Percentiles rank a stretch among this genome's conserved stretches.
Conservation (phyloP, 2,113 vertebrate genomes). For the Gadus macrocephalus region DNA sequence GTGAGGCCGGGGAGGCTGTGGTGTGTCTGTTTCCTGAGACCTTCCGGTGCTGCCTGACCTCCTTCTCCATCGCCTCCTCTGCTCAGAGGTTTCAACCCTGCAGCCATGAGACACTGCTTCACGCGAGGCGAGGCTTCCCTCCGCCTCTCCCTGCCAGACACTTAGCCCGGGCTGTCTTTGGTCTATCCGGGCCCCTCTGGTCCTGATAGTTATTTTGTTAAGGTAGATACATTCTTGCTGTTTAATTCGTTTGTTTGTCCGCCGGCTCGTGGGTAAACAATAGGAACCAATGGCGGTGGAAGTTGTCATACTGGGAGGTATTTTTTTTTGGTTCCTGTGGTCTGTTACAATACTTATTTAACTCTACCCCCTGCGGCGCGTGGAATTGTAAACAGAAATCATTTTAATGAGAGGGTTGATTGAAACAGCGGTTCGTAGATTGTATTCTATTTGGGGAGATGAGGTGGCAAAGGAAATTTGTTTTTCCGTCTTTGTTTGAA, state of each 20-base stretch:
- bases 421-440: constrained; percentile 41
- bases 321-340: constrained; percentile 16
- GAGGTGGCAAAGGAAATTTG: constrained; percentile 54
- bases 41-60: no score
- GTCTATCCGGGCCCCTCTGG: constrained; percentile 19
- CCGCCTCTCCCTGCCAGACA: no score
- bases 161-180: not conserved
- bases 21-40: no score
- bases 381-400: constrained; percentile 10
- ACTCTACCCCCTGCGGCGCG: not conserved
- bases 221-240: not conserved
- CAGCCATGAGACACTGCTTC: no score
- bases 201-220: constrained; percentile 12
- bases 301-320: not conserved
- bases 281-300: no score
- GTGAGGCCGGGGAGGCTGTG: constrained; percentile 27
- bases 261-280: not conserved
- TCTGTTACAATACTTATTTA: constrained; percentile 20
- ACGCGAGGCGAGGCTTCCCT: no score
- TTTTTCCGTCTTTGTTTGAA: constrained; percentile 56
- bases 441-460: constrained; percentile 49
- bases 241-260: constrained; percentile 25
- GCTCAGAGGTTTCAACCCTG: no score
- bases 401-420: constrained; percentile 43
- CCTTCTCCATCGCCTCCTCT: no score